A percentile compares a stretch with the other conserved stretches of the same genome.
Conservation (phyloP, 2,797 vertebrate genomes). For the Myotis myotis region DNA sequence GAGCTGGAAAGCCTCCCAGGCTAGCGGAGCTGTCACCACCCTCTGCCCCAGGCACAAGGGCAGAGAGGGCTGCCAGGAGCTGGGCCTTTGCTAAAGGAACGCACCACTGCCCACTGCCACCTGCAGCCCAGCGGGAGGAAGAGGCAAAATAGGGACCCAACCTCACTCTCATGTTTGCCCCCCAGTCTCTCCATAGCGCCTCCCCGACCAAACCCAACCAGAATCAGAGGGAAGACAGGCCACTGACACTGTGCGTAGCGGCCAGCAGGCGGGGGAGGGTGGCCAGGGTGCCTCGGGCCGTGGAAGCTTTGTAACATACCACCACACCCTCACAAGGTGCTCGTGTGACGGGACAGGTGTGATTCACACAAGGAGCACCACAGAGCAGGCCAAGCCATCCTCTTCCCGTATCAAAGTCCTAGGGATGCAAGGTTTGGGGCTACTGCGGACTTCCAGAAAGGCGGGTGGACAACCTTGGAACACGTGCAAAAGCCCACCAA, state of each 20-base stretch:
- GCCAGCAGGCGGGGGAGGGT: not conserved
- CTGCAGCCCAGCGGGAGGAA: not conserved
- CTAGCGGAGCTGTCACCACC: accelerated
- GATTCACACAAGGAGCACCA: accelerated
- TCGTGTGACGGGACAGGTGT: accelerated
- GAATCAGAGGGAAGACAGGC: not conserved
- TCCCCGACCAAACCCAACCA: not conserved
- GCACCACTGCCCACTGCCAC: not conserved
- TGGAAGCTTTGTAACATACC: accelerated
- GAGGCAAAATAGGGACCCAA: accelerated
- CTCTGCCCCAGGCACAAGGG: not conserved
- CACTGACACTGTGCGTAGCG: not conserved
- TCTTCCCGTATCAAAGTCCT: not conserved
- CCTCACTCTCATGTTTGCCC: not conserved
- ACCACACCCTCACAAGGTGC: too few species aligned
- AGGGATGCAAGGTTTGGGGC: not conserved
- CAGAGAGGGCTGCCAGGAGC: not conserved
- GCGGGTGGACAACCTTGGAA: accelerated
- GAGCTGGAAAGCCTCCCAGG: not conserved
- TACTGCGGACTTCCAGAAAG: not conserved
- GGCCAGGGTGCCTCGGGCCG: not conserved
- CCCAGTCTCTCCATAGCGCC: too few species aligned
- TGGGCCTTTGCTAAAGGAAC: not conserved
- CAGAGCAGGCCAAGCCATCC: not conserved
- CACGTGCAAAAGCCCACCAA: not conserved